Base-by-base conservation (phyloP, 2,888 invertebrate genomes). In the Sinhomidia bicolor region DNA sequence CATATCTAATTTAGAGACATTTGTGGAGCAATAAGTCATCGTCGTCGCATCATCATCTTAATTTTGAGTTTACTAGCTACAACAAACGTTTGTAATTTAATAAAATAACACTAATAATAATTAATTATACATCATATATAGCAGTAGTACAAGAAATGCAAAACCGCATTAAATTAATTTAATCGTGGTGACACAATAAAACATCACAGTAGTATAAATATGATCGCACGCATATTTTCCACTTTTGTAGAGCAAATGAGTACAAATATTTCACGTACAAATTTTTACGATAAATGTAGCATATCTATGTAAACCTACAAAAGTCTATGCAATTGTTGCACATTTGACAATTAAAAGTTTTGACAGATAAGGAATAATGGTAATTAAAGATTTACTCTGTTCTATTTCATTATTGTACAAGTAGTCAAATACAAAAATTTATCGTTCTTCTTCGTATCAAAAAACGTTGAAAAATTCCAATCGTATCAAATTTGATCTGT, bases 181-280 rank as follows among this genome's bases (percentile, higher is more conserved):
- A 82, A 57, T 85, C 32, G 51, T 47, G 81, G 81, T 47, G 81
- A 87, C 81, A 87, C 86, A 87, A 87, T 65, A 71, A 82, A 87
- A 87, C 86, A 87, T 87, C 87, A 87, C 87, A 87, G 87, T 87
- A 86, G 86, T 86, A 86, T 51, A 62, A 60, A 62, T 81, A 81
- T 79, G 57, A 79, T 79, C 78, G 78, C 78, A 86, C 78, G 41
- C 26, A 76, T 44, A 62, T 83, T 71, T 51, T 44, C 44, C 44
- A 17, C 29, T 54, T 20, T 41, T 44, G 60, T 44, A 62, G 60
- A 41, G 62, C 20, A 36, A n/a, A 62, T 44, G 80, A 20, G 23
- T 41, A 65, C 14, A 41, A 71, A n/a, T 29, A 7, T 36, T 51
- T 7, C 78, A 79, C 79, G 36, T 10, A 62, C 20, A 60, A 51